Conservation (phyloP, 1,140 invertebrate species). For the Calephelis nemesis region DNA sequence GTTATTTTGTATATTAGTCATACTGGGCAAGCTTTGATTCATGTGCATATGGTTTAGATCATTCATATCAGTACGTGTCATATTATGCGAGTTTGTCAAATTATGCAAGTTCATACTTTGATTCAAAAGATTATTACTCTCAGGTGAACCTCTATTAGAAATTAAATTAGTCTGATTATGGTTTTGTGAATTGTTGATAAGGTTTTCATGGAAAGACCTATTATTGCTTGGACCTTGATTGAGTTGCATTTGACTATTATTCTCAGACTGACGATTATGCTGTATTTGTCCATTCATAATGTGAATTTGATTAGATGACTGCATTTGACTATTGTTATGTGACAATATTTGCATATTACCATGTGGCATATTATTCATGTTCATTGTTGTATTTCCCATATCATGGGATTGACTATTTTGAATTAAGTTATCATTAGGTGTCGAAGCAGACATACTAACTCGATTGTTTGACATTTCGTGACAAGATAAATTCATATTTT, state of each 20-base stretch:
- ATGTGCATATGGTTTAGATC: constrained; percentile 72
- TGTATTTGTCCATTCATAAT: constrained; percentile 74
- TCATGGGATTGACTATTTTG: constrained; percentile 57
- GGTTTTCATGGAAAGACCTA: constrained; percentile 67
- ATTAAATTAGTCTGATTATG: constrained; percentile 60
- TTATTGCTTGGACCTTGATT: constrained; percentile 47
- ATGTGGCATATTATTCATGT: constrained; percentile 54
- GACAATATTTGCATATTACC: constrained; percentile 66
- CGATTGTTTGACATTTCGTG: constrained; percentile 63
- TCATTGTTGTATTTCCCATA: constrained; percentile 47
- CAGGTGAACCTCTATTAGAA: constrained; percentile 58
- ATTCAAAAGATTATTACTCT: constrained; percentile 57
- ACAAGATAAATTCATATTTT: constrained; percentile 66
- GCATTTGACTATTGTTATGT: constrained; percentile 56
- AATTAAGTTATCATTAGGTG: constrained; percentile 49
- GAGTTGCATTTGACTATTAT: constrained; percentile 58
- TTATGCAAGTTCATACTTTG: constrained; percentile 67
- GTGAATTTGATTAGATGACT: constrained; percentile 64
- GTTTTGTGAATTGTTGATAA: constrained; percentile 49
- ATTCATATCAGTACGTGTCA: constrained; percentile 56
- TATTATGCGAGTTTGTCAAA: constrained; percentile 53
- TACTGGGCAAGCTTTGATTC: constrained; percentile 61
- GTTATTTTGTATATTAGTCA: constrained; percentile 72
- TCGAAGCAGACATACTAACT: constrained; percentile 45
- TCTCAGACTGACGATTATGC: constrained; percentile 59